phyloP scores from a whole-genome alignment of 2,113 vertebrate species.

The Vicugna pacos region DNA sequence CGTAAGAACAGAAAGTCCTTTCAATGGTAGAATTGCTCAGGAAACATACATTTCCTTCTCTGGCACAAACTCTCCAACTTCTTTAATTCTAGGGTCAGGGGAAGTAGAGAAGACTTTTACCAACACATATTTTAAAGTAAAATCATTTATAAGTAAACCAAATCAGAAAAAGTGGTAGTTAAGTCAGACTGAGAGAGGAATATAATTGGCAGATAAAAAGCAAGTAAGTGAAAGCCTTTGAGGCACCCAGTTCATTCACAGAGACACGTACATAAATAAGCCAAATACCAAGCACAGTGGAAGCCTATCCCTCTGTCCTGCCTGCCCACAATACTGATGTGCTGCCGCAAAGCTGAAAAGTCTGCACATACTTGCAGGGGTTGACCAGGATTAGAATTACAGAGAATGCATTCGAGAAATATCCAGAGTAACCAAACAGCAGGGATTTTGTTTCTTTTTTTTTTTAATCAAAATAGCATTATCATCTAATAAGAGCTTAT shows the following conservation, averaged over 20 bases:
- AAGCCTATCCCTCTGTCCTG: not conserved
- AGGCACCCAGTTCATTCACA: not conserved
- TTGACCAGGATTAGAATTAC: not conserved
- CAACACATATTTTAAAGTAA: not conserved
- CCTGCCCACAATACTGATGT: not conserved
- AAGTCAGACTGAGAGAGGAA: not conserved
- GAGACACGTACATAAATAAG: not conserved
- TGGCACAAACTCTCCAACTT: not conserved
- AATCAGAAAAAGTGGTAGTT: not conserved
- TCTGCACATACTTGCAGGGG: not conserved
- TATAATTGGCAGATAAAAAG: not conserved
- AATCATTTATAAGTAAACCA: not conserved
- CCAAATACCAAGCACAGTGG: accelerated
- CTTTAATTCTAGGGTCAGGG: not conserved
- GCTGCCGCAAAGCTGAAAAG: not conserved
- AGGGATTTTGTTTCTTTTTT: not conserved
- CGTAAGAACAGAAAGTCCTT: not conserved
- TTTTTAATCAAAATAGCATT: not conserved
- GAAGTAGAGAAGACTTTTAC: not conserved
- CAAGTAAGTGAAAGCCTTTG: not conserved
- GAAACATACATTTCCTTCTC: not conserved
- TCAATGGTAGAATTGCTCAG: not conserved
- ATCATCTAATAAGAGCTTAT: not conserved
- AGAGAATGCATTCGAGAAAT: not conserved
- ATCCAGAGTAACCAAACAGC: not conserved